These are phyloP conservation scores for Agriopis leucophaearia DNA, from an alignment of 2,888 invertebrate genomes.

Conservation along the genomic window DNA sequence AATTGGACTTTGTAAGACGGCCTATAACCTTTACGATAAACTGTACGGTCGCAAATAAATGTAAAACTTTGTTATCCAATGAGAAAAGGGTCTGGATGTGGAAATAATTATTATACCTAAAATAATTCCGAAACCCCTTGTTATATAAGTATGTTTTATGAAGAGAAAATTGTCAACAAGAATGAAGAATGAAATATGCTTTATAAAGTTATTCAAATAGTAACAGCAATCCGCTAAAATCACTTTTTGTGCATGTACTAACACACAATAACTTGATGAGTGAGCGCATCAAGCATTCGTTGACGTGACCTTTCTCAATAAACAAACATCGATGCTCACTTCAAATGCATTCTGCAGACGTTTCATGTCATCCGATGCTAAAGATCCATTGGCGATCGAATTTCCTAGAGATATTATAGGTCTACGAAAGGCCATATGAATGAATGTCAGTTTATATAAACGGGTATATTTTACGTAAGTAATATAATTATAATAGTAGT, in stretches of 20 bases:
- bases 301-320: conserved; percentile 34
- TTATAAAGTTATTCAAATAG: background rate
- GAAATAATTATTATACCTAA: no score
- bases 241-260: background rate
- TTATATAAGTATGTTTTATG: background rate
- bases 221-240: background rate
- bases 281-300: conserved; percentile 9
- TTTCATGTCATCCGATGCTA: conserved; percentile 16
- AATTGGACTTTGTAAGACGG: background rate
- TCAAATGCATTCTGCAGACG: conserved; percentile 22
- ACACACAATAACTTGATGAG: conserved; percentile 1
- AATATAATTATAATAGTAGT: no score
- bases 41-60: background rate
- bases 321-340: conserved; percentile 13
- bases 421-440: background rate
- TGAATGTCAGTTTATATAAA: no score
- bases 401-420: conserved; percentile 1
- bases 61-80: background rate
- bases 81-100: background rate
- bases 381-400: background rate
- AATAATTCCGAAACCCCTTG: background rate
- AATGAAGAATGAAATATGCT: background rate
- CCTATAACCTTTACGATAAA: conserved; percentile 8
- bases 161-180: background rate
- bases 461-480: no score